These are phyloP conservation scores for Pristis pectinata DNA, from an alignment of 2,797 vertebrate genomes.

Conservation along the genomic window DNA sequence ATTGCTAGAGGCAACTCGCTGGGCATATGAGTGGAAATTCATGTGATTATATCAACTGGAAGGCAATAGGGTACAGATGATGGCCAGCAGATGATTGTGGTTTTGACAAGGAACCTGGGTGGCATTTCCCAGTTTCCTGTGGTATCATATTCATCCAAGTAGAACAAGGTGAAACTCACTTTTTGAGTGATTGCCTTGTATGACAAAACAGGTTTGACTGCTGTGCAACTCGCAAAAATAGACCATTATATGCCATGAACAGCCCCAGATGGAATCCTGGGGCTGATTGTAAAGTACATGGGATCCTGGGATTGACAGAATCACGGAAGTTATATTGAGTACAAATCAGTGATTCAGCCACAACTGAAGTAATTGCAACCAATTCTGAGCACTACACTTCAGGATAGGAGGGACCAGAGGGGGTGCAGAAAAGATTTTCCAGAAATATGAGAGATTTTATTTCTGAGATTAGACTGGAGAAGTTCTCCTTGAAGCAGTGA, in stretches of 20 bases:
- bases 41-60: background rate
- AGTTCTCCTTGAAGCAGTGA: too few species aligned
- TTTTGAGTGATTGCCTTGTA: background rate
- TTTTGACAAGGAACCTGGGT: background rate
- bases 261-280: background rate
- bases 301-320: too few species aligned
- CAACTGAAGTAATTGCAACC: too few species aligned
- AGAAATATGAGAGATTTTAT: too few species aligned
- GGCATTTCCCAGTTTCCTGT: background rate
- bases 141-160: background rate
- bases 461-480: too few species aligned
- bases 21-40: background rate
- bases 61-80: background rate
- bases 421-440: too few species aligned
- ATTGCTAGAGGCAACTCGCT: too few species aligned
- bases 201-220: background rate
- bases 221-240: background rate
- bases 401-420: too few species aligned
- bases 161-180: background rate
- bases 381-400: too few species aligned
- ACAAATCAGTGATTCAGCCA: too few species aligned
- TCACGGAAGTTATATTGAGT: too few species aligned
- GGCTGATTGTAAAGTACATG: too few species aligned
- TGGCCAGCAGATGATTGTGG: background rate
- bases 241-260: background rate